These are phyloP conservation scores for Scaptodrosophila latifasciaeformis DNA, from an alignment of 2,888 invertebrate genomes.

Conservation along the genomic window DNA sequence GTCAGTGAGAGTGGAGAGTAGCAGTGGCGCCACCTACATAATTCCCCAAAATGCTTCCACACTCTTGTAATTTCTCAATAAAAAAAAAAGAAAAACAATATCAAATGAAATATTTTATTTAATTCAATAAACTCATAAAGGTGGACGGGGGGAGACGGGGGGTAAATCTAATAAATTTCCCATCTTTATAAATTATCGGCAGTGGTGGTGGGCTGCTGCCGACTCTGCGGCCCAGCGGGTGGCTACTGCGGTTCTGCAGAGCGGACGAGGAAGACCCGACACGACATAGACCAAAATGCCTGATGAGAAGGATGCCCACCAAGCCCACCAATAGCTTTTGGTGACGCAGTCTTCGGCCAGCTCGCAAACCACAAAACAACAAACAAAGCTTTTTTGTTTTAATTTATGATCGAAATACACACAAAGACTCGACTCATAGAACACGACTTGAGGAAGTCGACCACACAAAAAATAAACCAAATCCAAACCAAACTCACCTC, in stretches of 20 bases:
- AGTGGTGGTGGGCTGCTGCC: conserved; percentile 9
- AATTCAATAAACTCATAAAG: conserved; percentile 22
- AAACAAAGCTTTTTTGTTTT: conserved; percentile 4
- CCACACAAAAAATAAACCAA: too few relatives aligned
- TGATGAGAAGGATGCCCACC: conserved; percentile 1
- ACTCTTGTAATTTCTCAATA: conserved; percentile 15
- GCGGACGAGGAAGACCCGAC: too few relatives aligned
- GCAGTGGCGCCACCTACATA: conserved; percentile 41
- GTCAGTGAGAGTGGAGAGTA: conserved; percentile 1
- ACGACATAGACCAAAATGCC: conserved; percentile 24
- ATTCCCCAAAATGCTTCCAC: neutral
- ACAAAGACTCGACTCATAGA: too few relatives aligned
- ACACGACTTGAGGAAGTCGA: too few relatives aligned
- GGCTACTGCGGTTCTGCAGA: conserved; percentile 35
- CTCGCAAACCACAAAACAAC: conserved; percentile 3
- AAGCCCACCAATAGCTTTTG: neutral
- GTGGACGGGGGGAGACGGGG: too few relatives aligned
- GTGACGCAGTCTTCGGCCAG: neutral
- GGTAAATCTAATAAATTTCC: conserved; percentile 34
- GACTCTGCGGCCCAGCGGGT: conserved; percentile 35
- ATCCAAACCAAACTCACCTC: too few relatives aligned
- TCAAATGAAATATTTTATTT: conserved; percentile 36
- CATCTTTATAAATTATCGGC: neutral
- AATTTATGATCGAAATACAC: too few relatives aligned
- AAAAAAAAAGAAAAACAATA: conserved; percentile 10